A percentile compares a stretch with the other conserved stretches of the same genome.
Evolutionary conservation across 2,113 vertebrate species (phyloP).

Genomic region (Hyaena hyaena): DNA sequence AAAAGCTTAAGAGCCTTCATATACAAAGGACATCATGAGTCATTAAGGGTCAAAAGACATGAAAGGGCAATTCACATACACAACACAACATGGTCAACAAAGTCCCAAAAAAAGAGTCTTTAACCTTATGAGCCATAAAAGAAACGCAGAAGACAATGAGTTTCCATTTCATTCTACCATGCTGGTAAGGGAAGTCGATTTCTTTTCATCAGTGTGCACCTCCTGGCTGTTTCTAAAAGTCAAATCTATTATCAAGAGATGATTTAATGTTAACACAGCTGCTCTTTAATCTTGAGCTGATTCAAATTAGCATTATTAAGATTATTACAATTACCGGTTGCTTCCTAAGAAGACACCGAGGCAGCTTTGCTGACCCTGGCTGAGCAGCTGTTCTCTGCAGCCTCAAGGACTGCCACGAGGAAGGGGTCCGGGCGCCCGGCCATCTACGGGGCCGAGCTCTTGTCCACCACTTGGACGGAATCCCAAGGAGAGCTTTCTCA

Average conservation of each 20-base stretch:
- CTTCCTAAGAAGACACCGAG: fast-evolving
- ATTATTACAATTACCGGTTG: no score
- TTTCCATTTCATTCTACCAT: not conserved
- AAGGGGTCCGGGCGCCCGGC: not conserved
- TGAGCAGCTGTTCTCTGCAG: fast-evolving
- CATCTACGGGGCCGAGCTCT: not conserved
- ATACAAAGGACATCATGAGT: not conserved
- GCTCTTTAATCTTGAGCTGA: not conserved
- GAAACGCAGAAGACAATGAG: not conserved
- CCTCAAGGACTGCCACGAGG: fast-evolving
- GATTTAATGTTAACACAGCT: not conserved
- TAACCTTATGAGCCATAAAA: not conserved
- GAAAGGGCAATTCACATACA: not conserved
- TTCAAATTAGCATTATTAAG: not conserved
- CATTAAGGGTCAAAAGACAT: not conserved
- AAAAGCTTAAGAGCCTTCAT: not conserved
- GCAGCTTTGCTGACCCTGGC: fast-evolving
- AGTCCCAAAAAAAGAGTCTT: not conserved
- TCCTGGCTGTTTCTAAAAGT: not conserved
- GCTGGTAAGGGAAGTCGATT: not conserved
- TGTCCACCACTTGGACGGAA: slow-evolving; percentile 16
- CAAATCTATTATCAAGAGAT: not conserved
- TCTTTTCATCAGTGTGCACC: not conserved
- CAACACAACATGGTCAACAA: not conserved
- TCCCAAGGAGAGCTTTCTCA: slow-evolving; percentile 53